Base-by-base conservation (phyloP, 1,140 invertebrate genomes). In the Orius insidiosus region DNA sequence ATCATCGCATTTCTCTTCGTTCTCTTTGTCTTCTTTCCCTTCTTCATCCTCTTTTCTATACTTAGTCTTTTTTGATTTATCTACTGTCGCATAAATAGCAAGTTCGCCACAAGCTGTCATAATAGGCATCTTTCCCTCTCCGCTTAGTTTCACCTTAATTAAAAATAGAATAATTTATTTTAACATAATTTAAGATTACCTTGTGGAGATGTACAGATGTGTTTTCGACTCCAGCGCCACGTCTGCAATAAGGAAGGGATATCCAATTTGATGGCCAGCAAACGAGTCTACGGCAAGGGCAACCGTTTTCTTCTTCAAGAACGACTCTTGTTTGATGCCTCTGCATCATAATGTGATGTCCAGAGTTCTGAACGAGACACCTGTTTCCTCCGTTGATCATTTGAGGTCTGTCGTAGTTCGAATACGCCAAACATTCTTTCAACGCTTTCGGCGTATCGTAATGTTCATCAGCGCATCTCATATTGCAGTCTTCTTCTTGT, bases 401-500 rank as follows among this genome's bases (percentile, higher is more conserved):
- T 19, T 66, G 66, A 30, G 66, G 68, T 6, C 62, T 68, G 48
- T 77, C 56, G 61, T 74, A 62, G 66, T 74, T 74, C 56, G 68
- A 58, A 66, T 72, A 62, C 48, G 69, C 64, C 45, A 80, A 58
- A 36, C 71, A 74, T 60, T 80, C 72, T 58, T 78, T 80, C 35
- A 84, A 71, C 54, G 78, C 77, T 49, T 77, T 70, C 10, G 80
- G 80, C 3, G 78, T 82, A 54, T 84, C 80, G 59, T 84, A 84
- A 39, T 53, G 53, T 9, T 53, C 52, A 15, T 51, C 52, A 3
- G 45, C 31, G 7, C 24, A 24, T 24, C 24, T 24, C 24, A 24
- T 24, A 24, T 24, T n/a, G 43, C 16, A 18, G 42, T 37, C 16
- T 32, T 43, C 41, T 43, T 43, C 41, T 43, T 43, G 41, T 30